Percentiles rank a stretch among this genome's conserved stretches.
Evolutionary conservation across 2,797 vertebrate species (phyloP).

Genomic region (Ctenopoma kingsleyae): DNA sequence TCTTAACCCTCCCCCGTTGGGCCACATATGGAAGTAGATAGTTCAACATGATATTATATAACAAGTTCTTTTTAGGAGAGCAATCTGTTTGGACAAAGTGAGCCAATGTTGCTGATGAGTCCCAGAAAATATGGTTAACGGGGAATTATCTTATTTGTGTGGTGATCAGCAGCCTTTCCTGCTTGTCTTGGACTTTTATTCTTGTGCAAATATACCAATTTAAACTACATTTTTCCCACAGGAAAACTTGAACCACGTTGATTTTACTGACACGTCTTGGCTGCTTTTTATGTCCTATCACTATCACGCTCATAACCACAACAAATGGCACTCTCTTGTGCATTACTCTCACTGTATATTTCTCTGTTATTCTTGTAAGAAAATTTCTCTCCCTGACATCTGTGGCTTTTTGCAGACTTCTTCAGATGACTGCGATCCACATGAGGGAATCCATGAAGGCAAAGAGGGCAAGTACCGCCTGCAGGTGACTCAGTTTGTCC

Average conservation of each 20-base stretch:
- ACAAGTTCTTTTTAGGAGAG: conserved; percentile 14
- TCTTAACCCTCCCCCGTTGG: conserved; percentile 55
- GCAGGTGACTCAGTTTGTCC: conserved; percentile 91
- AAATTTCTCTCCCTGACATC: background rate
- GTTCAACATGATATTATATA: conserved; percentile 54
- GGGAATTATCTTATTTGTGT: background rate
- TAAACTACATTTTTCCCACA: background rate
- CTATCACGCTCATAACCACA: conserved; percentile 17
- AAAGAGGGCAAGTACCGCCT: conserved; percentile 89
- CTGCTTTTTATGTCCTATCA: conserved; percentile 1
- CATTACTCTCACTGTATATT: background rate
- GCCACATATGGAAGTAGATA: conserved; percentile 68
- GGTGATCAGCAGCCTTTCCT: conserved; percentile 1
- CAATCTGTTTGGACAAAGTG: conserved; percentile 26
- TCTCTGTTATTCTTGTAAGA: background rate
- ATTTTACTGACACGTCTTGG: conserved; percentile 19
- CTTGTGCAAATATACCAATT: background rate
- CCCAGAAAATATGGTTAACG: background rate
- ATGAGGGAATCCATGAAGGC: conserved; percentile 80
- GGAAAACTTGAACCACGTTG: conserved; percentile 19
- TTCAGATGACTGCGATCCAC: conserved; percentile 90
- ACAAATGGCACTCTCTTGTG: background rate
- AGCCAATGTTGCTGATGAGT: conserved; percentile 4
- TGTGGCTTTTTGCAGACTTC: conserved; percentile 85
- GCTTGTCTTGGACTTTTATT: background rate